These are phyloP conservation scores for Chydorus sphaericus DNA, from an alignment of 2,888 invertebrate species.

Conservation along the genomic window DNA sequence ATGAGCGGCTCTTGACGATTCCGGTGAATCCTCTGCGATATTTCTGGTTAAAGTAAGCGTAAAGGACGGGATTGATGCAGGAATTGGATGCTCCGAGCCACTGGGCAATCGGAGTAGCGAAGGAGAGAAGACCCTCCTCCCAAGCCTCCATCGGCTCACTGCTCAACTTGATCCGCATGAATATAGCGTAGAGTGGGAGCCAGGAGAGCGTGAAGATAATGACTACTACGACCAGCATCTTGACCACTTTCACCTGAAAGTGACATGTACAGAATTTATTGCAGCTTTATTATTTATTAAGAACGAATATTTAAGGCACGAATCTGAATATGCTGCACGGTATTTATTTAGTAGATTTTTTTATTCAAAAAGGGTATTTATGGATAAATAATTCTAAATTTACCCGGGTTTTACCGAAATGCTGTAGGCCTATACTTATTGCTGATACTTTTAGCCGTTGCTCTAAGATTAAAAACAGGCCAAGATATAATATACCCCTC, in stretches of 20 bases:
- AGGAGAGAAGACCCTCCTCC: conserved; percentile 16
- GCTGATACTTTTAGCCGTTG: too few relatives aligned
- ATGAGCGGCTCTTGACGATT: conserved; percentile 67
- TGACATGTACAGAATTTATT: neutral
- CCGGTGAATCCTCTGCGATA: conserved; percentile 79
- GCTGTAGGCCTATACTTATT: too few relatives aligned
- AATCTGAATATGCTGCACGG: too few relatives aligned
- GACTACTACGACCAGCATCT: conserved; percentile 40
- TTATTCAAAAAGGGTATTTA: too few relatives aligned
- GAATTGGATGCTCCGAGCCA: conserved; percentile 31
- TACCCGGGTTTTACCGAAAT: too few relatives aligned
- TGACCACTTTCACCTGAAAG: conserved; percentile 25
- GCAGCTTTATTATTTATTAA: too few relatives aligned
- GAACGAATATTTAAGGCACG: too few relatives aligned
- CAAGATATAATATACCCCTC: too few relatives aligned
- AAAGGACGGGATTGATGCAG: conserved; percentile 33
- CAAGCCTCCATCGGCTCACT: conserved; percentile 16
- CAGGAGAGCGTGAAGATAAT: conserved; percentile 39
- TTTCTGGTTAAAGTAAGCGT: conserved; percentile 67
- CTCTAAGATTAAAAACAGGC: too few relatives aligned
- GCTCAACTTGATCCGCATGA: conserved; percentile 28
- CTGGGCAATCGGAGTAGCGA: conserved; percentile 27
- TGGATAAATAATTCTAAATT: too few relatives aligned
- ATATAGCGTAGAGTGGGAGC: conserved; percentile 38
- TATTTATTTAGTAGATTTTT: too few relatives aligned